Percentiles rank a stretch among this genome's conserved stretches.
Evolutionary conservation across 1,140 invertebrate genomes (phyloP).

Genomic region (Drosophila pseudoobscura): DNA sequence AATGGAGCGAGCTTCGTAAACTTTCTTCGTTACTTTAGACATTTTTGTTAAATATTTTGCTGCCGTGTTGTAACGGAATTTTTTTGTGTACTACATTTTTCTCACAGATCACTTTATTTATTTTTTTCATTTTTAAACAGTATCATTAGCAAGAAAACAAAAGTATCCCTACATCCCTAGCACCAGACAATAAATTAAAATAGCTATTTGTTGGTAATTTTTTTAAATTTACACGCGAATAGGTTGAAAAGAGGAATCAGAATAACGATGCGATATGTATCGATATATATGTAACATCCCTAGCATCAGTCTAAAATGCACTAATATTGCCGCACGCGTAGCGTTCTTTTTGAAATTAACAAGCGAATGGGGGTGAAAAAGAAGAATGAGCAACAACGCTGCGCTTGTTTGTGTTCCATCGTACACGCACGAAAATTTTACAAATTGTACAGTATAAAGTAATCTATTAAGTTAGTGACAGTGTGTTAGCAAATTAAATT

Average conservation of each 20-base stretch:
- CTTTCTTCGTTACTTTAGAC: constrained; percentile 54
- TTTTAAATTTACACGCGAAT: too few species aligned
- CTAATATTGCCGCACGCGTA: constrained; percentile 29
- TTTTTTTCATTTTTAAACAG: too few species aligned
- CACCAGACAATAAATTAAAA: too few species aligned
- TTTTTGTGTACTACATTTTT: background rate
- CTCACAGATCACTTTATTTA: too few species aligned
- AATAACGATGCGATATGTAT: constrained; percentile 1
- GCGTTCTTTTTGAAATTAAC: constrained; percentile 39
- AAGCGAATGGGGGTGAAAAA: constrained; percentile 64
- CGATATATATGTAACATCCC: constrained; percentile 7
- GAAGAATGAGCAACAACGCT: constrained; percentile 51
- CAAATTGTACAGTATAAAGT: constrained; percentile 21
- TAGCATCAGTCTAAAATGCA: constrained; percentile 8
- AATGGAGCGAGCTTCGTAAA: constrained; percentile 55
- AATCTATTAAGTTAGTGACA: background rate
- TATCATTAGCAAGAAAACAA: too few species aligned
- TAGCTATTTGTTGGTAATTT: too few species aligned
- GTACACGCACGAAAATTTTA: constrained; percentile 12
- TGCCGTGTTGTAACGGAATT: background rate
- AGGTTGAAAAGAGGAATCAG: background rate
- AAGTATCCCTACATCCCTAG: too few species aligned
- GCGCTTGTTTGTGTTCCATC: constrained; percentile 59
- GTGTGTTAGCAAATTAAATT: too few species aligned
- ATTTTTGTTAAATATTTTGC: constrained; percentile 39